A percentile compares a stretch with the other conserved stretches of the same genome.
phyloP scores from a whole-genome alignment of 2,797 vertebrate genomes.

The Valencia hispanica region DNA sequence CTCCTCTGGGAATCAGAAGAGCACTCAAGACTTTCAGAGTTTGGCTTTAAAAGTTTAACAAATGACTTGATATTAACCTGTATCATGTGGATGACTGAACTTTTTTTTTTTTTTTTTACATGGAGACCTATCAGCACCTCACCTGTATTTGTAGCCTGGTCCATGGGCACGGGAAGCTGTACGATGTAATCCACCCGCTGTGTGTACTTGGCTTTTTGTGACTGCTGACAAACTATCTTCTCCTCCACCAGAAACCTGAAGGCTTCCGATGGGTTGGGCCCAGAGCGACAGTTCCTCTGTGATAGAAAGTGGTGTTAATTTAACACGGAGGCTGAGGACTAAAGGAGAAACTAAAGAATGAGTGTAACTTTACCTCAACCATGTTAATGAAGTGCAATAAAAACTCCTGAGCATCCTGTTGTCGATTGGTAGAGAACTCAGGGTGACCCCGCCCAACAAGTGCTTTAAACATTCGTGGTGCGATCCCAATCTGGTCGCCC shows the following conservation, averaged over 20 bases:
- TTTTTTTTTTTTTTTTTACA: too few relatives aligned
- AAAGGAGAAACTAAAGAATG: too few relatives aligned
- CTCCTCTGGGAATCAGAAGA: slow-evolving; percentile 80
- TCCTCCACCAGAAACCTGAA: slow-evolving; percentile 98
- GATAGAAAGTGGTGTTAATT: slow-evolving; percentile 1
- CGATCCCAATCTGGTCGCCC: slow-evolving; percentile 95
- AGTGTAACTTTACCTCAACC: slow-evolving; percentile 93
- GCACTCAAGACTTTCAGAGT: not conserved
- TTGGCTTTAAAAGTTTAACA: not conserved
- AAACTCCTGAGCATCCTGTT: slow-evolving; percentile 98
- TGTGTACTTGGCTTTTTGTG: slow-evolving; percentile 97
- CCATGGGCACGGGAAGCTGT: slow-evolving; percentile 97
- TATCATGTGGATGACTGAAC: too few relatives aligned
- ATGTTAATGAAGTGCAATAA: slow-evolving; percentile 99
- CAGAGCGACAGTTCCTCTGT: slow-evolving; percentile 97
- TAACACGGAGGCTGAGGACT: not conserved
- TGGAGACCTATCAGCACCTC: slow-evolving; percentile 29
- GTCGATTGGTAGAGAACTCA: slow-evolving; percentile 98
- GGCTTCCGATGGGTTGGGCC: slow-evolving; percentile 94
- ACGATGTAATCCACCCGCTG: slow-evolving; percentile 99
- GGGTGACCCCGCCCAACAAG: slow-evolving; percentile 95
- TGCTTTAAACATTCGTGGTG: slow-evolving; percentile 96
- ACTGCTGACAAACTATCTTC: slow-evolving; percentile 95
- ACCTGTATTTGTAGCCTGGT: slow-evolving; percentile 97
- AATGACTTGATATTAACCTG: not conserved